Base-by-base conservation (phyloP, 2,113 vertebrate genomes). In the Tamias sibiricus region DNA sequence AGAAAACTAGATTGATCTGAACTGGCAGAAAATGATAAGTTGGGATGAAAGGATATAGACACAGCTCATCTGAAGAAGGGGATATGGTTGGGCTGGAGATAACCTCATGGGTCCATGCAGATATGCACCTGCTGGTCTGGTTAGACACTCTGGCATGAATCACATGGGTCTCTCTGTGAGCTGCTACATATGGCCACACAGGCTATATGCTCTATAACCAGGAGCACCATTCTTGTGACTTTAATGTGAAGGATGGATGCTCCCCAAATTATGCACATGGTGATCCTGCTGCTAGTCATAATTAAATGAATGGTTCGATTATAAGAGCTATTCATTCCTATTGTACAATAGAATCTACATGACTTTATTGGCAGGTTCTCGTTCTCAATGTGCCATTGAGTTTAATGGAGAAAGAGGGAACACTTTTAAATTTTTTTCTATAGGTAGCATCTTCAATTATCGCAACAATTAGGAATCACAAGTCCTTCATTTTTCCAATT, bases 361-460 rank as follows among this genome's bases (percentile, higher is more conserved):
- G 16, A 59, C 57, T 71, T 83, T 54, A 44, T n/a, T 52, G 64
- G 90, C 71, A 42, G 6, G 30, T 75, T 66, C 75, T 76, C 8
- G 2, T 57, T 90, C 40, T 84, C 24, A 30, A 40, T 62, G 40
- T 80, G 74, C 28, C 44, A 71, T 22, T 84, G 77, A 72, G 42
- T 84, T 87, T 87, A 72, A 28, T 47, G 64, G 59, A 87, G 76
- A 42, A 66, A 49, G 52, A 79, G 8, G 8, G 13, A 54, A 72
- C 2, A 54, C 59, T 89, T 95, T 93, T 71, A 77, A 52, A 49
- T 22, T 24, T 92, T 92, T 95, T 94, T 85, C 81, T 77, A 30
- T 54, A 77, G 81, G 40, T 32, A 95, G n/a, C 30, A 47, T 92
- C 83, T 90, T 93, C 37, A 62, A 59, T 90, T 86, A 69, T 69